These are phyloP conservation scores for Scaptomyza flava DNA, from an alignment of 2,888 invertebrate species.

Conservation along the genomic window DNA sequence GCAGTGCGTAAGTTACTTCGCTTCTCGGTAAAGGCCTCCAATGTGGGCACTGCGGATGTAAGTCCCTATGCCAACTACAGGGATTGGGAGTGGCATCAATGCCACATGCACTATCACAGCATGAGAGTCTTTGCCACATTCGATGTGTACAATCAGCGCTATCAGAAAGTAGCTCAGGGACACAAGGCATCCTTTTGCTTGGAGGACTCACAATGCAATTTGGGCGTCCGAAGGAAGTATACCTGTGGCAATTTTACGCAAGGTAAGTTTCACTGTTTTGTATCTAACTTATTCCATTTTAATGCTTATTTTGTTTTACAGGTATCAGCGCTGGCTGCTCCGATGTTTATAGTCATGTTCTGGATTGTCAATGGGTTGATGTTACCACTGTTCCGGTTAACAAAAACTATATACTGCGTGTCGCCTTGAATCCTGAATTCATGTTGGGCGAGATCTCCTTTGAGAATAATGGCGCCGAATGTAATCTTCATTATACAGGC, in stretches of 20 bases:
- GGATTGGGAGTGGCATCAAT: conserved; percentile 82
- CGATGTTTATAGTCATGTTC: conserved; percentile 68
- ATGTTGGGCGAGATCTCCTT: conserved; percentile 75
- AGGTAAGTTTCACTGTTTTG: conserved; percentile 49
- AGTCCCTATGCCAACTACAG: conserved; percentile 80
- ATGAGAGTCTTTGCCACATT: conserved; percentile 80
- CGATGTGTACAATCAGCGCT: conserved; percentile 71
- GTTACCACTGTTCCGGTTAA: conserved; percentile 75
- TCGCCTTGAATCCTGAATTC: conserved; percentile 80
- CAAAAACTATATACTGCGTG: conserved; percentile 68
- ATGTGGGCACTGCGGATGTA: conserved; percentile 78
- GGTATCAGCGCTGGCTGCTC: conserved; percentile 79
- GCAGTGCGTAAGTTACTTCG: conserved; percentile 71
- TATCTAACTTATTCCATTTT: not conserved
- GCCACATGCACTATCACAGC: conserved; percentile 79
- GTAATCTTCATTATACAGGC: conserved; percentile 74
- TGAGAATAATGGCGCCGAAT: conserved; percentile 81
- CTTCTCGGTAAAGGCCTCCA: conserved; percentile 78
- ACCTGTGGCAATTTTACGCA: conserved; percentile 78
- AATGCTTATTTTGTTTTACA: conserved; percentile 9
- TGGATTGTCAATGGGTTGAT: conserved; percentile 82
- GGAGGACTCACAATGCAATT: conserved; percentile 70
- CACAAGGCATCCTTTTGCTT: conserved; percentile 81
- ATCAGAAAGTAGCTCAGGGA: conserved; percentile 76
- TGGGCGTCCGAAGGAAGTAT: conserved; percentile 62